A percentile compares a stretch with the other conserved stretches of the same genome.
phyloP scores from a whole-genome alignment of 2,113 vertebrate species.

The Tragelaphus imberbis region DNA sequence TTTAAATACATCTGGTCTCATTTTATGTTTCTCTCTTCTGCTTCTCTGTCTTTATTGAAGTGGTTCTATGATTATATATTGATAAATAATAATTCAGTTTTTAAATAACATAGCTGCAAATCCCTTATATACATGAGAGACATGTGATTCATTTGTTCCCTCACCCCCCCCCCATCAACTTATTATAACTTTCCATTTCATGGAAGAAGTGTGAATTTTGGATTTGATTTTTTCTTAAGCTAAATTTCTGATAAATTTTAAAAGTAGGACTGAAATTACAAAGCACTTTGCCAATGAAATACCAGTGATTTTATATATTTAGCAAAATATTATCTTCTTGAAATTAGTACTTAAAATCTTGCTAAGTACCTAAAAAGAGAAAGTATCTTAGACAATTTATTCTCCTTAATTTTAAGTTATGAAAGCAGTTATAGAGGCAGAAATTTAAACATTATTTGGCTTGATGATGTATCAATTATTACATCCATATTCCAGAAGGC shows the following conservation, averaged over 20 bases:
- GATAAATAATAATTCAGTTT: constrained; percentile 33
- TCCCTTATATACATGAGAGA: not conserved
- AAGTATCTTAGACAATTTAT: not conserved
- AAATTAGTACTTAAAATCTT: constrained; percentile 7
- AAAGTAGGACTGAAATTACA: not conserved
- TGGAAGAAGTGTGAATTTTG: not conserved
- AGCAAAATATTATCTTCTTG: not conserved
- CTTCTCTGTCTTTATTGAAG: not conserved
- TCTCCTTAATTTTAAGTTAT: not conserved
- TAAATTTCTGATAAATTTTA: not conserved
- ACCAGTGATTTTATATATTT: not conserved
- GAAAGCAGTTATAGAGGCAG: not conserved
- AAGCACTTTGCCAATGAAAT: not conserved
- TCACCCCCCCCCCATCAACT: not conserved
- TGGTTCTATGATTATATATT: not conserved
- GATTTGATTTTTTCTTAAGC: not conserved
- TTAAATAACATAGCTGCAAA: not conserved
- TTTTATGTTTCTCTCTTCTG: not conserved
- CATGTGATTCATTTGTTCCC: not conserved
- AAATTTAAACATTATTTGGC: not conserved
- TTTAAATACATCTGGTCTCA: not conserved
- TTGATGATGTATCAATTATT: not conserved
- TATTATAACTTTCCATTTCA: not conserved
- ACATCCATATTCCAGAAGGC: not conserved
- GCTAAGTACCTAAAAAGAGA: not conserved